A percentile compares a stretch with the other conserved stretches of the same genome.
Conservation (phyloP, 2,113 vertebrate genomes). For the Chaetorhynchus papuensis region DNA sequence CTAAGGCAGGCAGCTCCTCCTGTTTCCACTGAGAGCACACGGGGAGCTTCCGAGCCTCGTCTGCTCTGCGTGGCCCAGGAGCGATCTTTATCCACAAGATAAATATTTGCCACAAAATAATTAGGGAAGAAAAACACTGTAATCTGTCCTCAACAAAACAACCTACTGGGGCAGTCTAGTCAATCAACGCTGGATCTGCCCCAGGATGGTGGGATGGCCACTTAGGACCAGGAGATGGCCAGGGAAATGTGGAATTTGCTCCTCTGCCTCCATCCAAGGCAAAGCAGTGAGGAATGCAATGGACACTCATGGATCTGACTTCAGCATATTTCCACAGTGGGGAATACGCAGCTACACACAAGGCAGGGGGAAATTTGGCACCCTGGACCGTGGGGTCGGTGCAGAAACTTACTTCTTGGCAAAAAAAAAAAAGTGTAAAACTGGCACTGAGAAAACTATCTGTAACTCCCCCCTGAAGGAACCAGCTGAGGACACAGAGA, state of each 20-base stretch:
- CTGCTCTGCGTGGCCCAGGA: background rate
- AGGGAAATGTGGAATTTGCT: background rate
- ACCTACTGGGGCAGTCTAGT: background rate
- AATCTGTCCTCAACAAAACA: background rate
- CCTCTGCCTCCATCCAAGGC: background rate
- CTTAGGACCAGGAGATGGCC: background rate
- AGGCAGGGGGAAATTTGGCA: background rate
- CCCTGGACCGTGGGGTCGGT: no score
- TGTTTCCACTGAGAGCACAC: background rate
- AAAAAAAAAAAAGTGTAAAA: background rate
- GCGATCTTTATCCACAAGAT: background rate
- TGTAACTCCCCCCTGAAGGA: background rate
- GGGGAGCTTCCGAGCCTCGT: fast-evolving
- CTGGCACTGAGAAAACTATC: background rate
- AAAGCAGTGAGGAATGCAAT: fast-evolving
- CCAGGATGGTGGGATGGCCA: background rate
- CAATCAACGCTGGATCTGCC: background rate
- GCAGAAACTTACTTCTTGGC: background rate
- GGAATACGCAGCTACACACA: fast-evolving
- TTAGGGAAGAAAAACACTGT: background rate
- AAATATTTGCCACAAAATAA: background rate
- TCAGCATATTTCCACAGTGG: background rate
- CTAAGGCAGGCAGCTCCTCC: background rate
- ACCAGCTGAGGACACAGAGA: background rate
- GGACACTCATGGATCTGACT: background rate